A percentile compares a stretch with the other conserved stretches of the same genome.
Conservation (phyloP, 2,888 invertebrate species). For the Macrophya alboannulata region DNA sequence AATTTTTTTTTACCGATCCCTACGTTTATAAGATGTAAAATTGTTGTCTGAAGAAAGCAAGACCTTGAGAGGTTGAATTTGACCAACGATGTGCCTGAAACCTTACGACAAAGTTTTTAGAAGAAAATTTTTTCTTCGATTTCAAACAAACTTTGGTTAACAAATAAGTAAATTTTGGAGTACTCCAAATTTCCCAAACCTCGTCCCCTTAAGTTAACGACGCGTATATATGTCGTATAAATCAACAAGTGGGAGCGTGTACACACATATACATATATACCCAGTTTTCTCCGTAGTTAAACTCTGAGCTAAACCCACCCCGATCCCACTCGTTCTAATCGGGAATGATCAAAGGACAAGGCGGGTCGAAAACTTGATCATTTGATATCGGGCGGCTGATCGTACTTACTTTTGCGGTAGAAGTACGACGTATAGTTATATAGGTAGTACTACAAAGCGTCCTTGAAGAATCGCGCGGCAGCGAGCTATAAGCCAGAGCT, state of each 20-base stretch:
- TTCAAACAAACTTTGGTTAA: too few species aligned
- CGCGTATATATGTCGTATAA: slow-evolving; percentile 9
- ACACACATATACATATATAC: too few species aligned
- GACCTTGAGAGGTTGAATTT: too few species aligned
- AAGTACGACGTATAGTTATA: neutral
- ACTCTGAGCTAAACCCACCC: neutral
- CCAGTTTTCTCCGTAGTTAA: neutral
- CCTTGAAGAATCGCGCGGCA: neutral
- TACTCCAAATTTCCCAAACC: too few species aligned
- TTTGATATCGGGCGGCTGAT: too few species aligned
- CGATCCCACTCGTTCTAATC: neutral
- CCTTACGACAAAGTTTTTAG: too few species aligned
- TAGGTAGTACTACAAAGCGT: neutral
- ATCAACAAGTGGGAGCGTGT: slow-evolving; percentile 42
- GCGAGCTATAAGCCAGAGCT: neutral
- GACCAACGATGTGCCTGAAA: too few species aligned
- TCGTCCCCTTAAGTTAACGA: neutral
- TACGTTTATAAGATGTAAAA: too few species aligned
- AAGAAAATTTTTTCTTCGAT: too few species aligned
- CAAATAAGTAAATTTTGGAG: too few species aligned
- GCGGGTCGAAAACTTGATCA: slow-evolving; percentile 40
- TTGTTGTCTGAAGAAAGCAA: too few species aligned
- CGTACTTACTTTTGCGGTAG: neutral
- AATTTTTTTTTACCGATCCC: too few species aligned
- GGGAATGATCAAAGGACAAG: slow-evolving; percentile 24